Conservation (phyloP, 2,888 invertebrate genomes). For the Eulithis testata region DNA sequence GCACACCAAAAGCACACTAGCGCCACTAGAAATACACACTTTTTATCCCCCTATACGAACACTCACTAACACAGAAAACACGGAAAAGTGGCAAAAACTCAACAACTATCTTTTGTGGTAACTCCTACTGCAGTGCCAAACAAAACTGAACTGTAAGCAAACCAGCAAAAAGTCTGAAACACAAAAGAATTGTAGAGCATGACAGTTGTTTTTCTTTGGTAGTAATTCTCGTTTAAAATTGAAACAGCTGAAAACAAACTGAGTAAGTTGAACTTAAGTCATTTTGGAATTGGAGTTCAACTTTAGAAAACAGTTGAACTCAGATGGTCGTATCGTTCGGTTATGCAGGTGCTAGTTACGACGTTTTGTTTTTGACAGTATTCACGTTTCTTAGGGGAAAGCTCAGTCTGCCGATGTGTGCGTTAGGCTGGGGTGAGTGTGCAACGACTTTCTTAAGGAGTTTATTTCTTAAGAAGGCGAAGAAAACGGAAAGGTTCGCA, state of each 20-base stretch:
- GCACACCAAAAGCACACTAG: conserved; percentile 66
- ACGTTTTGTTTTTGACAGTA: conserved; percentile 46
- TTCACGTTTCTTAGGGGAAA: conserved; percentile 50
- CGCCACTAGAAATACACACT: conserved; percentile 66
- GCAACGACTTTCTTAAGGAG: conserved; percentile 76
- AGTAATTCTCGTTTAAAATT: conserved; percentile 34
- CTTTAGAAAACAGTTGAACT: not conserved
- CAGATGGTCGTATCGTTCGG: conserved; percentile 34
- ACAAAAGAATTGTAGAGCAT: conserved; percentile 17
- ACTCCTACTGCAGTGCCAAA: conserved; percentile 24
- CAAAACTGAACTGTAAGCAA: conserved; percentile 31
- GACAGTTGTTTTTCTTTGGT: conserved; percentile 47
- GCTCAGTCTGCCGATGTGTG: conserved; percentile 55
- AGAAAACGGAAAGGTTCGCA: conserved; percentile 81
- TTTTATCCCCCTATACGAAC: conserved; percentile 58
- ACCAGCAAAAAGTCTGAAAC: conserved; percentile 35
- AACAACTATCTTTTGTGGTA: conserved; percentile 43
- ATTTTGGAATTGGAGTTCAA: conserved; percentile 41
- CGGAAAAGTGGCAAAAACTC: conserved; percentile 72
- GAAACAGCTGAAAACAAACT: conserved; percentile 46
- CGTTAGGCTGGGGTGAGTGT: conserved; percentile 49
- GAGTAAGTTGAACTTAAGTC: conserved; percentile 36
- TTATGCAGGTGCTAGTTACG: conserved; percentile 37
- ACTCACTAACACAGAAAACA: conserved; percentile 60
- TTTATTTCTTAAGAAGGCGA: conserved; percentile 80